These are phyloP conservation scores for Caenorhabditis angaria DNA, from an alignment of 2,888 invertebrate species.

Conservation along the genomic window DNA sequence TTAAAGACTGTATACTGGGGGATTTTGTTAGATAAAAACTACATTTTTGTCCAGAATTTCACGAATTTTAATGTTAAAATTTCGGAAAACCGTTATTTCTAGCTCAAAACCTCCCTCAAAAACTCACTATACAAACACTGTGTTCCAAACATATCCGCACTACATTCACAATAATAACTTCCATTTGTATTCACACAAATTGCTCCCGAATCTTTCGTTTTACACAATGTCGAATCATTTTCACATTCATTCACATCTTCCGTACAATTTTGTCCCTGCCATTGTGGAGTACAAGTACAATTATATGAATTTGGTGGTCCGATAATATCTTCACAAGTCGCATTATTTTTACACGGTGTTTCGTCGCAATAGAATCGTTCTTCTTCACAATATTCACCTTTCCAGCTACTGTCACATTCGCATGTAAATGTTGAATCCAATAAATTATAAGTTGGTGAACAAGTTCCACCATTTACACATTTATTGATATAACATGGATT, in stretches of 20 bases:
- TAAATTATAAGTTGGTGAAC: slow-evolving; percentile 24
- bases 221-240: slow-evolving; percentile 27
- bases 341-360: slow-evolving; percentile 37
- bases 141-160: slow-evolving; percentile 30
- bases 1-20: no score
- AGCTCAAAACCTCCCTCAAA: neutral
- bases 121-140: slow-evolving; percentile 25
- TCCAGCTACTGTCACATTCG: slow-evolving; percentile 24
- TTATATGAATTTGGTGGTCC: slow-evolving; percentile 37
- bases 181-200: slow-evolving; percentile 38
- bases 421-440: slow-evolving; percentile 34
- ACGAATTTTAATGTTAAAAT: no score
- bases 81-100: no score
- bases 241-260: slow-evolving; percentile 40
- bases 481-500: slow-evolving; percentile 30
- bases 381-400: slow-evolving; percentile 28
- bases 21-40: no score
- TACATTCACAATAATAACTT: slow-evolving; percentile 37
- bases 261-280: slow-evolving; percentile 29
- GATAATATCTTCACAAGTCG: slow-evolving; percentile 34
- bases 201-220: slow-evolving; percentile 31
- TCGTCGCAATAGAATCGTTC: slow-evolving; percentile 29
- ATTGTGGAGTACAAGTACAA: slow-evolving; percentile 36
- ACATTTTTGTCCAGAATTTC: no score
- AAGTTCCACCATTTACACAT: slow-evolving; percentile 37